A percentile compares a stretch with the other conserved stretches of the same genome.
These are phyloP conservation scores for Malurus splendens DNA, from an alignment of 2,797 vertebrate genomes.

Conservation along the genomic window DNA sequence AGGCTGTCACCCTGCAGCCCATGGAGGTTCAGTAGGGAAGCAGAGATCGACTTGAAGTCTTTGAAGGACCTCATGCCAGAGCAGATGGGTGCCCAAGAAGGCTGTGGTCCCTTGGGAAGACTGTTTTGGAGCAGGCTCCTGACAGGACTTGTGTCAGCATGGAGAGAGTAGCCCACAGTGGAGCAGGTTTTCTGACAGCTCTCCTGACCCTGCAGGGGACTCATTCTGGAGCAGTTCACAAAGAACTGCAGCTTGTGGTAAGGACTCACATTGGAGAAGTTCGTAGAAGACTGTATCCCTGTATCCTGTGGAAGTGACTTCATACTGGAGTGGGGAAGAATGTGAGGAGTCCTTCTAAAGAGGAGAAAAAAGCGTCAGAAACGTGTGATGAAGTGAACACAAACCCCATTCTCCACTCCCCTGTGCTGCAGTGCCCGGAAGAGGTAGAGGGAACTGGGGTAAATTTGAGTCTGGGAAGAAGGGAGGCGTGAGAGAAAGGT, in stretches of 20 bases:
- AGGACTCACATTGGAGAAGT: neutral
- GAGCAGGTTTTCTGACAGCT: neutral
- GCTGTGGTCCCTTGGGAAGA: neutral
- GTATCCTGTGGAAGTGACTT: neutral
- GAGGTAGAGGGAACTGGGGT: neutral
- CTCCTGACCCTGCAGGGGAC: neutral
- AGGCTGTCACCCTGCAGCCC: neutral
- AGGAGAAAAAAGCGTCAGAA: neutral
- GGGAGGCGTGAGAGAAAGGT: neutral
- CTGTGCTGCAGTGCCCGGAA: neutral
- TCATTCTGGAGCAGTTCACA: neutral
- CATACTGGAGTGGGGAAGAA: neutral
- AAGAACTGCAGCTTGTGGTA: neutral
- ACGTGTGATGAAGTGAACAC: accelerated
- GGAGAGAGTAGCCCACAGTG: neutral
- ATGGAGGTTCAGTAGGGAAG: neutral
- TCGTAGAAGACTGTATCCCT: neutral
- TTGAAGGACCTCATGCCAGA: neutral
- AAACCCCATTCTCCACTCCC: neutral
- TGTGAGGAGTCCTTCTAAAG: neutral
- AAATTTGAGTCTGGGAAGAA: neutral
- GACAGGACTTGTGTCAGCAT: neutral
- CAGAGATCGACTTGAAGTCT: neutral
- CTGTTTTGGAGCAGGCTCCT: neutral
- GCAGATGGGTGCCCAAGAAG: neutral